Percentiles rank a stretch among this genome's conserved stretches.
Conservation (phyloP, 2,888 invertebrate species). For the Sminthurinus aureus region DNA sequence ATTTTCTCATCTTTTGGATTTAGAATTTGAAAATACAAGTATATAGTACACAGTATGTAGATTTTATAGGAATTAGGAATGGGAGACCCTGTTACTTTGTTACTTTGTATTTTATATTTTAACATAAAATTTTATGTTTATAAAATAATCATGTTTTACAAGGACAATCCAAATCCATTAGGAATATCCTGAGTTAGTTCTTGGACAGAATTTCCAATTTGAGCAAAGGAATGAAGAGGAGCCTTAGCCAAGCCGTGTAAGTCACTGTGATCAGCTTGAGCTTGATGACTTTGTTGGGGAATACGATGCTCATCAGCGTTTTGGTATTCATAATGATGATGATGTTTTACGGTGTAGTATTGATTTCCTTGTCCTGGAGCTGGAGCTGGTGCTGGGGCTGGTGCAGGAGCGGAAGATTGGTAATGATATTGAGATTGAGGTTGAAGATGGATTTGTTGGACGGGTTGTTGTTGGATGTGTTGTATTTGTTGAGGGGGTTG, state of each 20-base stretch:
- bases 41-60: too few relatives aligned
- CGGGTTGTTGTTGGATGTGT: not conserved
- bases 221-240: not conserved
- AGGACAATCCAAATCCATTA: not conserved
- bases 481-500: not conserved
- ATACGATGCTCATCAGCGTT: not conserved
- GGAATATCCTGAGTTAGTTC: not conserved
- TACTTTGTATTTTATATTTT: not conserved
- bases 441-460: not conserved
- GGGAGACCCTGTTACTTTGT: too few relatives aligned
- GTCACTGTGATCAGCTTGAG: not conserved
- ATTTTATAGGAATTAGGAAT: too few relatives aligned
- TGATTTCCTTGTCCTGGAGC: not conserved
- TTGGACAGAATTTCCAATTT: constrained; percentile 18
- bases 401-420: not conserved
- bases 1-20: too few relatives aligned
- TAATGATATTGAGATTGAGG: constrained; percentile 1
- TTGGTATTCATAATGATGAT: not conserved
- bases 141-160: not conserved
- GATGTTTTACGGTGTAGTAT: not conserved
- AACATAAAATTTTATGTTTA: not conserved
- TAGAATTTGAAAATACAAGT: too few relatives aligned
- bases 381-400: not conserved
- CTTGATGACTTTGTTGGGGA: not conserved
- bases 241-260: too few relatives aligned